phyloP scores from a whole-genome alignment of 2,888 invertebrate genomes.

The Tethea ocularis region DNA sequence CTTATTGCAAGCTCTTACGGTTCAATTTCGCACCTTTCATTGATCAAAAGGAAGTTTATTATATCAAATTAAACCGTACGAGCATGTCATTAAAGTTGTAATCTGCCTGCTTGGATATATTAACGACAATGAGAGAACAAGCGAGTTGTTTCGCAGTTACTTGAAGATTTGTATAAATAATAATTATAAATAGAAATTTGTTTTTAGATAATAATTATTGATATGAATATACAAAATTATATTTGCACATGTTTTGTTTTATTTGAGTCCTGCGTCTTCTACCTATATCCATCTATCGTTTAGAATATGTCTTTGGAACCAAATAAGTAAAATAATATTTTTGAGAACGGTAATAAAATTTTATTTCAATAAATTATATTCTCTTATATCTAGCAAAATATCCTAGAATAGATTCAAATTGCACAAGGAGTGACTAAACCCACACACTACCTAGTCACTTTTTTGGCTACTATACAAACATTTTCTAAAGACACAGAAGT shows the following conservation, averaged over 20 bases:
- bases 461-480: conserved; percentile 87
- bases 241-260: conserved; percentile 60
- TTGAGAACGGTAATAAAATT: background rate
- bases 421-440: background rate
- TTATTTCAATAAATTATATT: background rate
- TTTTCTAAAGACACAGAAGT: conserved; percentile 89
- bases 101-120: background rate
- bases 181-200: conserved; percentile 46
- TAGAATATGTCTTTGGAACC: background rate
- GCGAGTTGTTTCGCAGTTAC: conserved; percentile 12
- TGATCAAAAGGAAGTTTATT: background rate
- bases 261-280: conserved; percentile 3
- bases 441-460: conserved; percentile 18
- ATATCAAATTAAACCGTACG: background rate
- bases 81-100: background rate
- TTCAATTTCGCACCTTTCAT: background rate
- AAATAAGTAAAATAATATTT: background rate
- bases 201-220: conserved; percentile 67
- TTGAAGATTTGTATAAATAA: conserved; percentile 48
- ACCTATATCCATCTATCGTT: background rate
- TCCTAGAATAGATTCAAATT: background rate
- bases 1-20: background rate
- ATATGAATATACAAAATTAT: conserved; percentile 75
- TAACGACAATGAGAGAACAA: background rate
- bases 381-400: background rate